Evolutionary conservation across 1,140 invertebrate species (phyloP), one percentile per base, ranked within the genome.

Genomic region (Diorhabda carinulata): DNA sequence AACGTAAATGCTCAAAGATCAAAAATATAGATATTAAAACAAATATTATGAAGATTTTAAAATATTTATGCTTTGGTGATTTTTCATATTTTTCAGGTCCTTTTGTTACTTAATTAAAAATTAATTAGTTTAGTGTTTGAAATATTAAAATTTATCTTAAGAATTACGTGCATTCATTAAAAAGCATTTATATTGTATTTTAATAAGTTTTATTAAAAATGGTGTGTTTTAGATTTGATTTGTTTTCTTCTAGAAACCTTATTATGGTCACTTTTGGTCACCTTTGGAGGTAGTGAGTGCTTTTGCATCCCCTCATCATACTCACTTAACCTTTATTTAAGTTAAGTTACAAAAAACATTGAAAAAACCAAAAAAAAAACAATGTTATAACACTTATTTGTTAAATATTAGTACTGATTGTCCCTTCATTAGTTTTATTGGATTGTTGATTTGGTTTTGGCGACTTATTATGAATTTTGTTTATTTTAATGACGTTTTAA

Each of bases 191-290:
- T 70, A 74, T 76, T 78, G 77, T 79, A 78, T 76, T 78, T 75
- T 76, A 77, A 78, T 78, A 77, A 78, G 78, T 78, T 77, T 78
- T 76, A 78, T 79, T 79, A 79, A 79, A 77, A 78, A 78, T 78
- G 78, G 78, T 79, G 78, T 79, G 78, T 79, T 79, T 75, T 70
- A 78, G 70, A 64, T n/a, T 52, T 52, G 47, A 52, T 52, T 6
- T 52, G 25, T 25, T 25, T 25, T 25, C 25, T 25, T 25, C 25
- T 25, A 25, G 25, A 25, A 25, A 25, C 25, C 25, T 25, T 25
- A 25, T 25, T 25, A 25, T 25, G 25, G 25, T 25, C 25, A 25
- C 25, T 1, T 25, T 25, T 25, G 25, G 25, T 25, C 25, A 25
- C 25, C 25, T 25, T 25, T 25, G 25, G 25, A 25, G 25, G 25